Evolutionary conservation across 2,888 invertebrate species (phyloP), one percentile per base, ranked within the genome.

Genomic region (Heteromurus nitidus): DNA sequence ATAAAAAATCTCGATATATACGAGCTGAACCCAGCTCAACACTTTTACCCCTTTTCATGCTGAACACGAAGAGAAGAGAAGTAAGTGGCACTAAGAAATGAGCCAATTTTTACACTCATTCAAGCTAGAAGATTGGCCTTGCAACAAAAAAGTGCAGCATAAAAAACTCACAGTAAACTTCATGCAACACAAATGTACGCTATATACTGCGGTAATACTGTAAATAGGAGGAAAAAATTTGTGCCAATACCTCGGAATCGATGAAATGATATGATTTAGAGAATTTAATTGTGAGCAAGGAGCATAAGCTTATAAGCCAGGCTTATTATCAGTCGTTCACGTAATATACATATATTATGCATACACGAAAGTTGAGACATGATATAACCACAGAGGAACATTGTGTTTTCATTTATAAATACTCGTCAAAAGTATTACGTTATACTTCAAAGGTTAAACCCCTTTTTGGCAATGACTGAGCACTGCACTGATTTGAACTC

Each of bases 361-460:
- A n/a, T n/a, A n/a, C n/a, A n/a, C n/a, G n/a, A n/a, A n/a, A n/a
- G n/a, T n/a, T n/a, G n/a, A n/a, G n/a, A n/a, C n/a, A n/a, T n/a
- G n/a, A n/a, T n/a, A n/a, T n/a, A n/a, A n/a, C n/a, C n/a, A n/a
- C n/a, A n/a, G n/a, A n/a, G n/a, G n/a, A n/a, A n/a, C n/a, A n/a
- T n/a, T n/a, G n/a, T n/a, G n/a, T n/a, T n/a, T n/a, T n/a, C n/a
- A n/a, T n/a, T n/a, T n/a, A n/a, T n/a, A n/a, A n/a, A n/a, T n/a
- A n/a, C n/a, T n/a, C n/a, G n/a, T n/a, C n/a, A n/a, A n/a, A n/a
- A n/a, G n/a, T n/a, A n/a, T n/a, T n/a, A n/a, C n/a, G n/a, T 55
- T 26, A 24, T 26, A 55, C 53, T 53, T 53, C 11, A 55, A 55
- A 26, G 55, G 55, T 55, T 55, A n/a, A 44, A 24, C 55, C 55